Percentiles rank a stretch among this genome's conserved stretches.
Evolutionary conservation across 2,888 invertebrate species (phyloP).

Genomic region (Caenorhabditis uteleia): DNA sequence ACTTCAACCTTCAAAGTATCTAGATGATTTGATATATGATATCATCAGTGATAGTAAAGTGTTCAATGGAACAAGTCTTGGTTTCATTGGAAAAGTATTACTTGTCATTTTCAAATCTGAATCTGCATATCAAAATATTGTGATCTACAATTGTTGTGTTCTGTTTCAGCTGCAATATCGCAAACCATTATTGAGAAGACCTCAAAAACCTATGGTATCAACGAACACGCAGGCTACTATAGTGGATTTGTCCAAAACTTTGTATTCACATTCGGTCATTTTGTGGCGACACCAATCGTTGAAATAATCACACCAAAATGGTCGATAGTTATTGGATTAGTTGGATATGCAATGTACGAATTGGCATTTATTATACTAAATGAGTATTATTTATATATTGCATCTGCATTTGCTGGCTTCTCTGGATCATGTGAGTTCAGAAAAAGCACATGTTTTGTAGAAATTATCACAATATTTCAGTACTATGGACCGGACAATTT

Average conservation of each 20-base stretch:
- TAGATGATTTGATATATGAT: no score
- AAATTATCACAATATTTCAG: slow-evolving; percentile 4
- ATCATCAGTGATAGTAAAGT: no score
- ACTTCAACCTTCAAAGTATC: no score
- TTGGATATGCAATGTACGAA: slow-evolving; percentile 33
- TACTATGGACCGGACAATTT: slow-evolving; percentile 38
- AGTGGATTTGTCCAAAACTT: slow-evolving; percentile 21
- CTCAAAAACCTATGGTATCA: slow-evolving; percentile 22
- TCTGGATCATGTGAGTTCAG: slow-evolving; percentile 22
- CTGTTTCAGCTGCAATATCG: slow-evolving; percentile 31
- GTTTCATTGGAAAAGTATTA: slow-evolving; percentile 55
- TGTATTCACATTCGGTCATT: slow-evolving; percentile 35
- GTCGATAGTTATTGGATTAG: slow-evolving; percentile 27
- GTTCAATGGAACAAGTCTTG: no score
- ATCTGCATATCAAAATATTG: no score
- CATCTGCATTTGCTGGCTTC: slow-evolving; percentile 30
- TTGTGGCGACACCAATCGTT: slow-evolving; percentile 37
- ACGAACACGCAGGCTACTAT: slow-evolving; percentile 33
- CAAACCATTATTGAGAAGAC: slow-evolving; percentile 34
- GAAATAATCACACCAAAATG: slow-evolving; percentile 39
- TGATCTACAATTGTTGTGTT: no score
- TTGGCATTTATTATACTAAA: slow-evolving; percentile 28
- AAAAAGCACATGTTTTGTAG: background rate
- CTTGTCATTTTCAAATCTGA: no score
- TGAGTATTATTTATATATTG: slow-evolving; percentile 27